Conservation (phyloP, 2,888 invertebrate species). For the Synanthedon myopaeformis region DNA sequence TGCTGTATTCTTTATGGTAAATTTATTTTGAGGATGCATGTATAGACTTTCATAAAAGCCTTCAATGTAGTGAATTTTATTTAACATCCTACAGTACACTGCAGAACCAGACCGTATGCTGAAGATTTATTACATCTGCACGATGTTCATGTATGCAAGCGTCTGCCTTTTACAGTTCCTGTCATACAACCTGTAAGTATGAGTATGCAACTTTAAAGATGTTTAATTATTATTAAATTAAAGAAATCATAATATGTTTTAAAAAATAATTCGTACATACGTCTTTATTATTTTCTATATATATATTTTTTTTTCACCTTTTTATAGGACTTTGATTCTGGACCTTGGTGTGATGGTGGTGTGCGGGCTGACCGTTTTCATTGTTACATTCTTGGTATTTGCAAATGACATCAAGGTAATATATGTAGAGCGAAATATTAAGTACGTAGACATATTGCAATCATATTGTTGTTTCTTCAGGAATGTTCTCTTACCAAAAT, state of each 20-base stretch:
- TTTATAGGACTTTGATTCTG: neutral
- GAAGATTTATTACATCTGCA: conserved; percentile 86
- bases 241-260: no score
- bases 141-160: conserved; percentile 78
- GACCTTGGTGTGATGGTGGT: conserved; percentile 23
- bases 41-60: no score
- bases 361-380: conserved; percentile 46
- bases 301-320: no score
- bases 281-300: no score
- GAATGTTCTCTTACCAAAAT: no score
- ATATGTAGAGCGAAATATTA: no score
- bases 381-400: conserved; percentile 69
- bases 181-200: conserved; percentile 74
- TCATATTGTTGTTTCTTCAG: no score
- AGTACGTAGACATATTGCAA: no score
- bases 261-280: no score
- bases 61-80: no score
- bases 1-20: no score
- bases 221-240: neutral
- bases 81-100: conserved; percentile 75
- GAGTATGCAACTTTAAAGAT: neutral
- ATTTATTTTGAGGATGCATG: no score
- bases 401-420: conserved; percentile 1
- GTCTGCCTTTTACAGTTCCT: conserved; percentile 77
- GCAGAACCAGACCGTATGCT: conserved; percentile 88